A percentile compares a stretch with the other conserved stretches of the same genome.
phyloP scores from a whole-genome alignment of 2,797 vertebrate species.

The Peromyscus nudipes region DNA sequence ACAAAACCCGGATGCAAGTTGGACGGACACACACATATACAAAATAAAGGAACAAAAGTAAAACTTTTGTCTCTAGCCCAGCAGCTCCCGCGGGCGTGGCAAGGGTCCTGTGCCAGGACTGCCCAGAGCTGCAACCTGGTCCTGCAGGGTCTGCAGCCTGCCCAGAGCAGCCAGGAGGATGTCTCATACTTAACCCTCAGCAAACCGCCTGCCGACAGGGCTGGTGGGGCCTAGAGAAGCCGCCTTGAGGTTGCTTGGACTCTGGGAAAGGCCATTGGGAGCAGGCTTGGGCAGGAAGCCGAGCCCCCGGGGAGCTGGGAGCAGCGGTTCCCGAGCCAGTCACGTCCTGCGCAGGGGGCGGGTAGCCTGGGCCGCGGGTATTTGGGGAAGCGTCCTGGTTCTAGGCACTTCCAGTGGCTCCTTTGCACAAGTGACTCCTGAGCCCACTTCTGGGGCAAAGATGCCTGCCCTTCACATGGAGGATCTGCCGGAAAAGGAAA shows the following conservation, averaged over 20 bases:
- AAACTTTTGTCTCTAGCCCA: background rate
- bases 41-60: slow-evolving; percentile 46
- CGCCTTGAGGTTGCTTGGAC: background rate
- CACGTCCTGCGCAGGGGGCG: background rate
- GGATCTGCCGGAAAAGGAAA: slow-evolving; percentile 95
- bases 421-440: background rate
- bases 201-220: background rate
- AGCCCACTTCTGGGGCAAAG: slow-evolving; percentile 66
- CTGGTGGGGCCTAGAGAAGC: no score
- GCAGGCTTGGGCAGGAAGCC: background rate
- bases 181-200: no score
- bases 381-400: background rate
- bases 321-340: background rate
- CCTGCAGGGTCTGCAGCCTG: background rate
- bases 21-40: background rate
- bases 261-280: background rate
- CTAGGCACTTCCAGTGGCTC: background rate
- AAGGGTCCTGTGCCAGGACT: background rate
- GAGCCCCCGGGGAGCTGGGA: background rate
- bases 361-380: background rate
- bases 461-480: slow-evolving; percentile 97
- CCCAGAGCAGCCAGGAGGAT: background rate
- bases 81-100: slow-evolving; percentile 54
- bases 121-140: background rate
- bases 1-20: slow-evolving; percentile 83